A percentile compares a stretch with the other conserved stretches of the same genome.
Evolutionary conservation across 2,797 vertebrate genomes (phyloP).

Genomic region (Muraenolepis orangiensis): DNA sequence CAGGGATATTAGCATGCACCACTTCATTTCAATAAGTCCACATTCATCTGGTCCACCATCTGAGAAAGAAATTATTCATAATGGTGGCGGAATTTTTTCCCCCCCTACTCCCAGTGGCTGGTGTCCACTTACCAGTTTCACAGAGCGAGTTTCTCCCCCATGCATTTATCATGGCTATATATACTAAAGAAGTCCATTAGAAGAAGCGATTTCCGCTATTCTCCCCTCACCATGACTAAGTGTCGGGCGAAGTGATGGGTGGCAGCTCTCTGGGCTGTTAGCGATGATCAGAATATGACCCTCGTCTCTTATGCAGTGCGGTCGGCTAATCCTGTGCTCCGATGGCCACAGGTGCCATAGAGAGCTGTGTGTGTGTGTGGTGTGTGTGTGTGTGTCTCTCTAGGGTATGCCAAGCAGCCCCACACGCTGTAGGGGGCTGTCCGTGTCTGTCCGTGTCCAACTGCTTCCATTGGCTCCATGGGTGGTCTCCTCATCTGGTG

Average conservation of each 20-base stretch:
- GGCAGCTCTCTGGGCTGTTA: conserved; percentile 41
- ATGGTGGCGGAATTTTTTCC: conserved; percentile 40
- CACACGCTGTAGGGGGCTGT: conserved; percentile 11
- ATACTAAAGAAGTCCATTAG: conserved; percentile 71
- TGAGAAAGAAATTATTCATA: conserved; percentile 53
- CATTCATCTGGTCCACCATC: conserved; percentile 21
- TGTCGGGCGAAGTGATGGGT: not conserved
- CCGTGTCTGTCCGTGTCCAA: conserved; percentile 54
- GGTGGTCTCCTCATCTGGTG: conserved; percentile 58
- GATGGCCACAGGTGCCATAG: conserved; percentile 61
- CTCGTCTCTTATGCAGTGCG: conserved; percentile 49
- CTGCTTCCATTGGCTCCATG: conserved; percentile 47
- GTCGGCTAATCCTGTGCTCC: conserved; percentile 25
- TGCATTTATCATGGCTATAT: conserved; percentile 68
- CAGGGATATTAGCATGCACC: no score
- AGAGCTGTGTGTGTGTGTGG: conserved; percentile 46
- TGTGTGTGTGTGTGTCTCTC: conserved; percentile 25
- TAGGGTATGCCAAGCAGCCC: conserved; percentile 37
- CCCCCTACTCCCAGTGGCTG: conserved; percentile 24
- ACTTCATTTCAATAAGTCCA: not conserved
- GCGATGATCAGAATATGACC: conserved; percentile 45
- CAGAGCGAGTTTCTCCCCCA: conserved; percentile 51
- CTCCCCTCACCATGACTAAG: conserved; percentile 49
- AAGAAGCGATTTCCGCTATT: conserved; percentile 58
- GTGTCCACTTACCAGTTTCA: conserved; percentile 38